phyloP scores from a whole-genome alignment of 2,888 invertebrate genomes.

The Byasa hedistus region DNA sequence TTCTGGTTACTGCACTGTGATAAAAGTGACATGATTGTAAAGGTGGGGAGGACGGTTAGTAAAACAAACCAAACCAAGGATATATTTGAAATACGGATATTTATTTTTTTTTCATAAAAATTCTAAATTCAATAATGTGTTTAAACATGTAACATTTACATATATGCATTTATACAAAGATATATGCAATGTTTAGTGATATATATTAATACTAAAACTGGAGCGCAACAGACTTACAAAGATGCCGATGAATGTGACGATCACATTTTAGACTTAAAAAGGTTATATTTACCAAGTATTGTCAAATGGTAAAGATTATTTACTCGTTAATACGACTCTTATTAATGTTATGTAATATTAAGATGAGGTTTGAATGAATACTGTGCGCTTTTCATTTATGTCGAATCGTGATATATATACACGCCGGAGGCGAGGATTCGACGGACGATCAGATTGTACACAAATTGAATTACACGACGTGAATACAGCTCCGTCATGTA shows the following conservation, averaged over 20 bases:
- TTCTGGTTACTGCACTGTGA: too few relatives aligned
- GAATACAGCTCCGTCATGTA: constrained; percentile 46
- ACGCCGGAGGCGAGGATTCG: too few relatives aligned
- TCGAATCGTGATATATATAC: constrained; percentile 53
- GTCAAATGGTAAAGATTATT: constrained; percentile 72
- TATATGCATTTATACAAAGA: constrained; percentile 81
- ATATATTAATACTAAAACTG: constrained; percentile 76
- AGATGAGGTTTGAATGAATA: constrained; percentile 63
- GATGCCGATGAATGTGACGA: constrained; percentile 60
- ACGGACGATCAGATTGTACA: not conserved
- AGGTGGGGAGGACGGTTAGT: not conserved
- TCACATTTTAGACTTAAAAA: constrained; percentile 75
- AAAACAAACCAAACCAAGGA: constrained; percentile 59
- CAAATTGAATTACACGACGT: not conserved
- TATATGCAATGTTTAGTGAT: constrained; percentile 79
- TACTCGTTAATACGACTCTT: constrained; percentile 51
- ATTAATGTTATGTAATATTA: constrained; percentile 42
- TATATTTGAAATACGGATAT: constrained; percentile 81
- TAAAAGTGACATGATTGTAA: not conserved
- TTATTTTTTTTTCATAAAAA: constrained; percentile 81
- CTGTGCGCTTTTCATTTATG: constrained; percentile 72
- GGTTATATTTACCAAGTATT: constrained; percentile 78
- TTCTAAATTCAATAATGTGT: constrained; percentile 81
- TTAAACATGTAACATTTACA: constrained; percentile 81
- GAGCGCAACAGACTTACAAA: constrained; percentile 73